Base-by-base conservation (phyloP, 2,113 vertebrate genomes). In the Plotosus lineatus region DNA sequence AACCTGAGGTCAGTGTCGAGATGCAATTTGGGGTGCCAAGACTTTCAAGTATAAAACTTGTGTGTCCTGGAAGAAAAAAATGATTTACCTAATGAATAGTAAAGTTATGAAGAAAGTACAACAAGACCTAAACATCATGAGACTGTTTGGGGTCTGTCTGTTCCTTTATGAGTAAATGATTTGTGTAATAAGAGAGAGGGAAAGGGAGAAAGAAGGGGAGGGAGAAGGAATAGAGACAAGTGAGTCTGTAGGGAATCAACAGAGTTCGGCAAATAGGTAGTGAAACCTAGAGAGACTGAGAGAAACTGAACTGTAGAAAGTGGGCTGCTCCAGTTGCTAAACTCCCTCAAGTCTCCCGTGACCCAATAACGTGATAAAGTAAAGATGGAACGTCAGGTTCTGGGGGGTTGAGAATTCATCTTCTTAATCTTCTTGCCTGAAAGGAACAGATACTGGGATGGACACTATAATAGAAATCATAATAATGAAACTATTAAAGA, bases 311-410 rank as follows among this genome's bases (percentile, higher is more conserved):
- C 36, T 85, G 78, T 82, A 86, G 60, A 80, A 93, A 88, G 80
- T 83, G 88, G 87, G 87, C 89, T 90, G 91, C 81, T 90, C 91
- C 83, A 92, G 81, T 89, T 93, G 83, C 44, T 40, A 23, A 55
- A 66, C 89, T 93, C 92, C 89, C 92, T 84, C 33, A 90, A 90
- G 92, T 61, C 82, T 82, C 66, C 73, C 51, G 26, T 90, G 90
- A 91, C 91, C 90, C 88, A 89, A 85, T 89, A 91, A 36, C 60
- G 75, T 76, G 77, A 84, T 42, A 82, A 66, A 82, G 78, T 46
- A 81, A 40, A 77, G 78, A 80, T 40, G 76, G 26, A 77, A 51
- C 73, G 82, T 50, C 82, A 76, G 36, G n/a, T 53, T 31, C 17
- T 6, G 17, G 51, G 58, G 50, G 46, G 17, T 36, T 31, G 21